Percentiles rank a stretch among this genome's conserved stretches.
Evolutionary conservation across 2,113 vertebrate species (phyloP).

Genomic region (Clarias macrocephalus): DNA sequence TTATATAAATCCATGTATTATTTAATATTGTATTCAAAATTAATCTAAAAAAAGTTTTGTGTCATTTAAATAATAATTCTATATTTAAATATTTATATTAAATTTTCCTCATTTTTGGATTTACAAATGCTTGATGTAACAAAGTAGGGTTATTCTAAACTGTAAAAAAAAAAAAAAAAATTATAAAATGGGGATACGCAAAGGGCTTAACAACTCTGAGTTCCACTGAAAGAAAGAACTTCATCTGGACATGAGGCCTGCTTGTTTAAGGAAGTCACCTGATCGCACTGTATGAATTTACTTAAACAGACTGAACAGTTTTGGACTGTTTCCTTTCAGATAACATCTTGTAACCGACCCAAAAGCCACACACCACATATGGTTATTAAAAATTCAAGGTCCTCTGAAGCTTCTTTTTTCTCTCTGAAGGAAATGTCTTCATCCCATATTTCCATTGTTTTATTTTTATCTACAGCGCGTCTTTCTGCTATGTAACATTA

Average conservation of each 20-base stretch:
- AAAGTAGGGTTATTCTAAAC: conserved; percentile 52
- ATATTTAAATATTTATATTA: too few relatives aligned
- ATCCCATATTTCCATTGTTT: conserved; percentile 7
- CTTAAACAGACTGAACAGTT: conserved; percentile 15
- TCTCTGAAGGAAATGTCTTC: conserved; percentile 11
- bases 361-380: conserved; percentile 41
- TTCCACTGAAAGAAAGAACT: conserved; percentile 43
- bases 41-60: neutral
- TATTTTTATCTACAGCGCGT: neutral
- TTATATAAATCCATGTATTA: neutral
- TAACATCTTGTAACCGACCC: conserved; percentile 45
- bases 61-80: neutral
- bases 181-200: conserved; percentile 58
- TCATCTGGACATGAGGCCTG: conserved; percentile 25
- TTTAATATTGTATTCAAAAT: neutral
- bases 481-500: conserved; percentile 19
- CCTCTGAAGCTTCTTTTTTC: conserved; percentile 2
- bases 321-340: conserved; percentile 34
- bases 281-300: conserved; percentile 10
- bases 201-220: conserved; percentile 53
- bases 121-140: conserved; percentile 55
- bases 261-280: conserved; percentile 19
- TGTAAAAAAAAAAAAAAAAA: conserved; percentile 59
- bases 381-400: neutral
- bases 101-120: conserved; percentile 30